These are phyloP conservation scores for Sylvia borin DNA, from an alignment of 2,797 vertebrate genomes.

Conservation along the genomic window DNA sequence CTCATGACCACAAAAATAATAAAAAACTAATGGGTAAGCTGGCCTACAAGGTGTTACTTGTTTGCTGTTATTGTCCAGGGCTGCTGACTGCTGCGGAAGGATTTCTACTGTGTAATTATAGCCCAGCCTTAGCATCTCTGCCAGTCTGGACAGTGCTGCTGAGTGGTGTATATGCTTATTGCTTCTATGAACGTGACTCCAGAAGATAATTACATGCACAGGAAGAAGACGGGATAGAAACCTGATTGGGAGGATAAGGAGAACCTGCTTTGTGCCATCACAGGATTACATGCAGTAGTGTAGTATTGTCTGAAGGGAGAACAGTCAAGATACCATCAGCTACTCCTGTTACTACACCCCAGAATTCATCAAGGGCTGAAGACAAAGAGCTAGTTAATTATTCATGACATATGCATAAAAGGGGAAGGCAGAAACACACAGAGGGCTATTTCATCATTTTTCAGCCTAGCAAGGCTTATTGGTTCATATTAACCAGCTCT, in stretches of 20 bases:
- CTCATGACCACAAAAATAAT: neutral
- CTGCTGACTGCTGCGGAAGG: neutral
- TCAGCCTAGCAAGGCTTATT: neutral
- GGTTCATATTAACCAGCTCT: neutral
- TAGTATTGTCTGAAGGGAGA: neutral
- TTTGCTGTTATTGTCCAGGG: neutral
- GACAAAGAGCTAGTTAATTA: constrained; percentile 30
- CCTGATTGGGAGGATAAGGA: neutral
- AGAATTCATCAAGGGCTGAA: constrained; percentile 25
- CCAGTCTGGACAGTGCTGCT: neutral
- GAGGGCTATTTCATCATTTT: constrained; percentile 24
- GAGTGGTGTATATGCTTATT: neutral
- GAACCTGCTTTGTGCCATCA: neutral
- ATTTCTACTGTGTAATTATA: constrained; percentile 3
- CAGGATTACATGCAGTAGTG: neutral
- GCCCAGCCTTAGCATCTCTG: neutral
- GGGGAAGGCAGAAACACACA: neutral
- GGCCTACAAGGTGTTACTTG: neutral
- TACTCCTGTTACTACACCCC: constrained; percentile 26
- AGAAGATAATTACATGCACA: neutral
- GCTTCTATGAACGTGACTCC: neutral
- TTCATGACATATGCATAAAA: constrained; percentile 14
- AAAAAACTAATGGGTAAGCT: neutral
- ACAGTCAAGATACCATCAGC: neutral
- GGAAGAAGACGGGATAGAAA: neutral